phyloP scores from a whole-genome alignment of 2,113 vertebrate genomes.

The Aegypius monachus region DNA sequence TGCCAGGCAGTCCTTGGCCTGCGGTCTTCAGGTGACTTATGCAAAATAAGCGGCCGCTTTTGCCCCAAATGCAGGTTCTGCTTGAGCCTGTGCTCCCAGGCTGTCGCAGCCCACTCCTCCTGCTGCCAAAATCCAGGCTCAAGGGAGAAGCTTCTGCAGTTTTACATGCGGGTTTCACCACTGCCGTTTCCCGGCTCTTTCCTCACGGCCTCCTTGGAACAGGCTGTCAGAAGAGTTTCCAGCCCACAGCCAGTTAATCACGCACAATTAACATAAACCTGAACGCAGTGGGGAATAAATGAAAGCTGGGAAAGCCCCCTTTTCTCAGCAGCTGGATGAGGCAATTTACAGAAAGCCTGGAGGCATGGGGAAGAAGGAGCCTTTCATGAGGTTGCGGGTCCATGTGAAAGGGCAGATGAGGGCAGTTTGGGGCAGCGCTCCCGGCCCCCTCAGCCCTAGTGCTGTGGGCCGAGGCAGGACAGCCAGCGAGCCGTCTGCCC shows the following conservation, averaged over 20 bases:
- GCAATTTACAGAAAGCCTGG: conserved; percentile 18
- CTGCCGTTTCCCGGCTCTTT: background rate
- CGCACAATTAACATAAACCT: background rate
- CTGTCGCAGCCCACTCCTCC: background rate
- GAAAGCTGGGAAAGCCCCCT: conserved; percentile 57
- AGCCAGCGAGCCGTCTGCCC: background rate
- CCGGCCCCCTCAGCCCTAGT: background rate
- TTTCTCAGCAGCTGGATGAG: conserved; percentile 19
- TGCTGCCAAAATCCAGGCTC: background rate
- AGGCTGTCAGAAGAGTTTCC: conserved; percentile 17
- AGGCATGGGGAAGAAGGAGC: background rate
- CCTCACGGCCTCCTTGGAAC: background rate
- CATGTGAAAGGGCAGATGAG: background rate
- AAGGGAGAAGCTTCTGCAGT: background rate
- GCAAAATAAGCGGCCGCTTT: background rate
- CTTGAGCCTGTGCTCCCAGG: background rate
- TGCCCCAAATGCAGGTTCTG: background rate
- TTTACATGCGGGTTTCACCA: background rate
- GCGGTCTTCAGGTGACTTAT: background rate
- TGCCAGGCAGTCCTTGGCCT: background rate
- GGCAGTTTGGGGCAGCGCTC: background rate
- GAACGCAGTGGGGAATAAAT: background rate
- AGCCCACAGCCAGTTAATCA: conserved; percentile 4
- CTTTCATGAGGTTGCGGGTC: background rate
- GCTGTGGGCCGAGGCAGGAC: background rate